Base-by-base conservation (phyloP, 2,888 invertebrate species). In the Tipula confusa region DNA sequence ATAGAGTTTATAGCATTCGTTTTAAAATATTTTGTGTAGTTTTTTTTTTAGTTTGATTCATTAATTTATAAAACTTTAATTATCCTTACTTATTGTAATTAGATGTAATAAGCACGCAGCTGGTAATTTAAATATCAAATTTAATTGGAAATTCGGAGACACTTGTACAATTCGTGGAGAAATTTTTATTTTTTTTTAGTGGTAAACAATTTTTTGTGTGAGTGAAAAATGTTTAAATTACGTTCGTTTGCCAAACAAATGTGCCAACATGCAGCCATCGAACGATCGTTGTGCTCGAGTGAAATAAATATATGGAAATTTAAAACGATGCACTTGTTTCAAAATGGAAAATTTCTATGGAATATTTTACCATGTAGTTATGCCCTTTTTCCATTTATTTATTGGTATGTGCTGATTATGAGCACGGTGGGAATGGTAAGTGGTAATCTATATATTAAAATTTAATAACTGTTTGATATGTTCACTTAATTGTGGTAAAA, bases 371-470 rank as follows among this genome's bases (percentile, higher is more conserved):
- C 86, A 0, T 87, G 87, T 82, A 84, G 84, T 3, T 85, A 86
- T 9, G 85, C 86, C 36, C 85, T 86, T 85, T 88, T 87, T 86
- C 86, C 87, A 7, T 24, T 86, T 1, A 84, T 87, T 29, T 88
- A 86, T 85, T 87, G 88, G 87, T 29, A 86, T 31, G 86, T 86
- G 1, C 81, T 87, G 29, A 13, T 82, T 0, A 83, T 86, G 3
- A 86, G 86, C 84, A 33, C 85, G 11, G 43, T 84, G 31, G 87
- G 87, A 29, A 84, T 86, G 85, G 87, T 88, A 85, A 86, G 87
- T 86, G 79, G 43, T 29, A 18, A n/a, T n/a, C n/a, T n/a, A n/a
- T n/a, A n/a, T n/a, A n/a, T n/a, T n/a, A n/a, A n/a, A 64, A 18
- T 64, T 64, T 3, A 18, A 18, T 11, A 3, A 64, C 15, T 29